phyloP scores from a whole-genome alignment of 2,797 vertebrate genomes.

The Melanotaenia nigrans region DNA sequence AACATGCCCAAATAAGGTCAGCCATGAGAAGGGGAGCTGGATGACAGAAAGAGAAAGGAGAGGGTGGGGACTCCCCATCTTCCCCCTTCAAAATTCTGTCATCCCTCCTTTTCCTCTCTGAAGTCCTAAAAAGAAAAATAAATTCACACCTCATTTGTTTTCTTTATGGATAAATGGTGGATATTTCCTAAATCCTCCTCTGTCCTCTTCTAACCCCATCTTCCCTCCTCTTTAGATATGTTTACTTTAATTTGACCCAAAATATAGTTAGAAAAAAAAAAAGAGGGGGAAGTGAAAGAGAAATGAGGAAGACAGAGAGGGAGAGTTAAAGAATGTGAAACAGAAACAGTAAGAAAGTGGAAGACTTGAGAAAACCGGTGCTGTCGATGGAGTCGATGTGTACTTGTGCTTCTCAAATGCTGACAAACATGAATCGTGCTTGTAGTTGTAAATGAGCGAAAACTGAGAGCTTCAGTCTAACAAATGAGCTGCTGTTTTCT shows the following conservation, averaged over 20 bases:
- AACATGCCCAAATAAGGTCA: conserved; percentile 94
- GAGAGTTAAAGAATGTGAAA: conserved; percentile 59
- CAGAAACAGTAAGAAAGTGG: neutral
- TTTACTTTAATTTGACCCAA: conserved; percentile 53
- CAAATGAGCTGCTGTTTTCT: neutral
- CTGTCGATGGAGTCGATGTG: conserved; percentile 1
- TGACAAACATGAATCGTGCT: conserved; percentile 11
- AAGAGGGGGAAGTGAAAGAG: conserved; percentile 63
- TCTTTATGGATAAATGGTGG: conserved; percentile 27
- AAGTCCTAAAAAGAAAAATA: conserved; percentile 58
- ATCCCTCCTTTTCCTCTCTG: conserved; percentile 61
- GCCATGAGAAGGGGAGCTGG: conserved; percentile 75
- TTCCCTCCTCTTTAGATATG: conserved; percentile 31
- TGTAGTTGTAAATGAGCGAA: neutral
- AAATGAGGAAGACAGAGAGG: conserved; percentile 56
- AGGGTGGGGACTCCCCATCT: conserved; percentile 70
- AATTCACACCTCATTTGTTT: conserved; percentile 40
- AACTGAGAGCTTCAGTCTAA: neutral
- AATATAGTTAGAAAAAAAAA: conserved; percentile 37
- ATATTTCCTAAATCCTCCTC: conserved; percentile 41
- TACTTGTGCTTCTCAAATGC: neutral
- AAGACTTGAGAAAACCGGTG: neutral
- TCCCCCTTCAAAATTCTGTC: conserved; percentile 45
- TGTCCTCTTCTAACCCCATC: neutral
- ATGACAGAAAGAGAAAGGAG: conserved; percentile 60